phyloP scores from a whole-genome alignment of 2,888 invertebrate species.

The Notocelia uddmanniana region DNA sequence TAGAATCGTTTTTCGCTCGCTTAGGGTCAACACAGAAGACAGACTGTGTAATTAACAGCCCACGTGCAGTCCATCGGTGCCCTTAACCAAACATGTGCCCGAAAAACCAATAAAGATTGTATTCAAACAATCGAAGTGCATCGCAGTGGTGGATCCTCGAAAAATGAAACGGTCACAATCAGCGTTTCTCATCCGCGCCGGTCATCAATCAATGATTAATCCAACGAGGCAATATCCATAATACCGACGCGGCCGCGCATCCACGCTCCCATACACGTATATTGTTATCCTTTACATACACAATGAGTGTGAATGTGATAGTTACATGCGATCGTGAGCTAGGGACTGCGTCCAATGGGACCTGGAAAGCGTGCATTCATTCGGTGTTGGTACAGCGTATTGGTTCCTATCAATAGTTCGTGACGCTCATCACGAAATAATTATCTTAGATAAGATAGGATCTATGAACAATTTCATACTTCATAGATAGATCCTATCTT shows the following conservation, averaged over 20 bases:
- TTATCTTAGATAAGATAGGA: too few species aligned
- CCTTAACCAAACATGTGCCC: background rate
- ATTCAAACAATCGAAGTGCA: constrained; percentile 16
- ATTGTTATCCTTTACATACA: constrained; percentile 38
- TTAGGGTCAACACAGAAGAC: too few species aligned
- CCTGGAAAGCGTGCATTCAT: constrained; percentile 39
- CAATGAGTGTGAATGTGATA: constrained; percentile 31
- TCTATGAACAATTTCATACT: too few species aligned
- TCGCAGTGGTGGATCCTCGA: constrained; percentile 23
- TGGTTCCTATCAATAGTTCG: constrained; percentile 17
- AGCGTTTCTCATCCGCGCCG: constrained; percentile 61
- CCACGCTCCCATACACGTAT: constrained; percentile 4
- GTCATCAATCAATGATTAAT: constrained; percentile 81
- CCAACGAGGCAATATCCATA: constrained; percentile 74
- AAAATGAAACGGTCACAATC: constrained; percentile 55
- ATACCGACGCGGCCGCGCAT: constrained; percentile 55
- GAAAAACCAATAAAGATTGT: constrained; percentile 15
- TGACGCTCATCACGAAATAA: background rate
- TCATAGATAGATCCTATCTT: too few species aligned
- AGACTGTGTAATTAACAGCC: too few species aligned
- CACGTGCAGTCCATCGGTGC: background rate
- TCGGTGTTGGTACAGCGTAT: constrained; percentile 35
- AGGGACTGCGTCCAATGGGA: constrained; percentile 12
- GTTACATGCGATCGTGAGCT: constrained; percentile 29
- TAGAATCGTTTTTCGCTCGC: too few species aligned